A percentile compares a stretch with the other conserved stretches of the same genome.
Conservation (phyloP, 2,113 vertebrate species). For the Paratilapia polleni region DNA sequence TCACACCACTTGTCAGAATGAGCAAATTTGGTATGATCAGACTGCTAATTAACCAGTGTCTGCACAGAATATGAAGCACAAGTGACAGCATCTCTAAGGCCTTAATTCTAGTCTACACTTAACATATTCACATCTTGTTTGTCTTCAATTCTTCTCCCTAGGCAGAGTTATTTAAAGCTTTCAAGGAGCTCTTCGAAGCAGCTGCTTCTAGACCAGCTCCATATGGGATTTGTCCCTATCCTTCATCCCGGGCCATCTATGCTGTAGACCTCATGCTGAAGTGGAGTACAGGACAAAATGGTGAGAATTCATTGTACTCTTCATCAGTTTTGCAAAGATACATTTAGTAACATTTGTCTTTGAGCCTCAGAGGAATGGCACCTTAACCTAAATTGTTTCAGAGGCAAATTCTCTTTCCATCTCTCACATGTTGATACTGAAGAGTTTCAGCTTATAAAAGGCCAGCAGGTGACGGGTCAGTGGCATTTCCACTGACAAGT, state of each 20-base stretch:
- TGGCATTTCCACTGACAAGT: too few species aligned
- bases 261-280: constrained; percentile 96
- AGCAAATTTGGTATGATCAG: background rate
- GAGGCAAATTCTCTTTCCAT: background rate
- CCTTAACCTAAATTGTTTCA: background rate
- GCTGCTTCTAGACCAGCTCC: constrained; percentile 87
- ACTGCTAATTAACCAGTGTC: background rate
- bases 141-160: constrained; percentile 46
- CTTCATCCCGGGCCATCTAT: constrained; percentile 90
- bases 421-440: too few species aligned
- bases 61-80: background rate
- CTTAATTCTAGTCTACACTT: background rate
- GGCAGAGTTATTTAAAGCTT: constrained; percentile 85
- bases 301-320: constrained; percentile 72
- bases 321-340: background rate
- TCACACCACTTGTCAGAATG: background rate
- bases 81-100: background rate
- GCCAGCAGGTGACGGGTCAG: too few species aligned
- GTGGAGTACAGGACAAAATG: constrained; percentile 83
- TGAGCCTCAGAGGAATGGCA: background rate
- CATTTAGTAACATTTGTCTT: background rate
- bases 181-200: constrained; percentile 87
- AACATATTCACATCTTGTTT: background rate
- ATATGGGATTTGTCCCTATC: constrained; percentile 87
- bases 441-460: too few species aligned